These are phyloP conservation scores for Phthorimaea operculella DNA, from an alignment of 1,140 invertebrate species.

Conservation along the genomic window DNA sequence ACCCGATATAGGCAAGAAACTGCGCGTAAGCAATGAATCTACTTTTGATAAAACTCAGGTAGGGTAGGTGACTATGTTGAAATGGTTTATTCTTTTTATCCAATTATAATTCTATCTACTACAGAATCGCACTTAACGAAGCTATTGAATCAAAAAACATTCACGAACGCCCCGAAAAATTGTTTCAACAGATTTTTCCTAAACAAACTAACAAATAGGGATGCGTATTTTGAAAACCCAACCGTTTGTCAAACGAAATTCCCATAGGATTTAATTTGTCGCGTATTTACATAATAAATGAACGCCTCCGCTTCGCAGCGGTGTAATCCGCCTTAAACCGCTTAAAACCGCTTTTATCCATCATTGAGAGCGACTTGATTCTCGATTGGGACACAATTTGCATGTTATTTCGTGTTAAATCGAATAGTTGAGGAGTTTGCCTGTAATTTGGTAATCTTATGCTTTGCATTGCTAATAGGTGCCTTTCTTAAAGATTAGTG, in stretches of 20 bases:
- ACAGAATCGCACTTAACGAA: too few relatives aligned
- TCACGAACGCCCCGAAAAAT: too few relatives aligned
- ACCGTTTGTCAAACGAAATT: constrained; percentile 60
- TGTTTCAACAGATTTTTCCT: neutral
- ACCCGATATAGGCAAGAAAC: too few relatives aligned
- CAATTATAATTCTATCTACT: too few relatives aligned
- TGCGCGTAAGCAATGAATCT: too few relatives aligned
- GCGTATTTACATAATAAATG: constrained; percentile 66
- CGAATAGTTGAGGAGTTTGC: constrained; percentile 37
- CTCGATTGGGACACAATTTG: constrained; percentile 59
- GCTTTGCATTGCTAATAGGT: neutral
- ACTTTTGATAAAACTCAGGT: too few relatives aligned
- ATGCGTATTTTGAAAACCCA: constrained; percentile 12
- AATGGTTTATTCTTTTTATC: too few relatives aligned
- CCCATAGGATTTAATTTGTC: constrained; percentile 65
- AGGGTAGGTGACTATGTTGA: too few relatives aligned
- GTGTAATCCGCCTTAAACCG: constrained; percentile 59
- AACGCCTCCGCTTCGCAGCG: constrained; percentile 53
- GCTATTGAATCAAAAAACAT: too few relatives aligned
- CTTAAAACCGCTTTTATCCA: constrained; percentile 49
- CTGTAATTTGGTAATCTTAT: constrained; percentile 13
- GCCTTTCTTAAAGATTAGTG: too few relatives aligned
- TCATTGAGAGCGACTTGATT: constrained; percentile 63
- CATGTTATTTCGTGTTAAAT: constrained; percentile 54
- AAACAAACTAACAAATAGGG: constrained; percentile 3